Percentiles rank a stretch among this genome's conserved stretches.
phyloP scores from a whole-genome alignment of 2,888 invertebrate species.

The Nymphalis urticae region DNA sequence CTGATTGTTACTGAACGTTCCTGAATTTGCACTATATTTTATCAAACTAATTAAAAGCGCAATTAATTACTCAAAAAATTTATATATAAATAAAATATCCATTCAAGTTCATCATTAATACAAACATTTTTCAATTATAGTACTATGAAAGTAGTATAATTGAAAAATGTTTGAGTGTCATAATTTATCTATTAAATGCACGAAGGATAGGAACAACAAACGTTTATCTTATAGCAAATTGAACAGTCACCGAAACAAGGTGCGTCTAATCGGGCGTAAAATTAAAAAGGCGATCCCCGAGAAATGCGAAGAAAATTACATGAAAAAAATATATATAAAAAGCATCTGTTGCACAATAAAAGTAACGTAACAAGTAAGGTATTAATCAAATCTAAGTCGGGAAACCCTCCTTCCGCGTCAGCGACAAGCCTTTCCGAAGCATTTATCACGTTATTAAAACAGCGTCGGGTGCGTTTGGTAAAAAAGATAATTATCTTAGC shows the following conservation, averaged over 20 bases:
- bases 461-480: constrained; percentile 72
- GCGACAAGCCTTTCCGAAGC: constrained; percentile 78
- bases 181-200: constrained; percentile 25
- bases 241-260: constrained; percentile 53
- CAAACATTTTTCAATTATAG: too few species aligned
- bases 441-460: constrained; percentile 80
- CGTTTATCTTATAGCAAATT: constrained; percentile 33
- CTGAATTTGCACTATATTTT: too few species aligned
- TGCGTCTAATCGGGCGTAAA: constrained; percentile 66
- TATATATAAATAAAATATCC: too few species aligned
- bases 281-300: constrained; percentile 41
- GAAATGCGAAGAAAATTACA: constrained; percentile 56
- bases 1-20: too few species aligned
- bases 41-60: too few species aligned
- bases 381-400: constrained; percentile 62
- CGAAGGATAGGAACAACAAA: constrained; percentile 22
- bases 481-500: constrained; percentile 82
- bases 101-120: too few species aligned
- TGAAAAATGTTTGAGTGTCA: too few species aligned
- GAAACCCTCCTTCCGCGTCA: constrained; percentile 74
- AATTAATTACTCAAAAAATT: too few species aligned
- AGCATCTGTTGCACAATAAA: constrained; percentile 73
- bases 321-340: constrained; percentile 62
- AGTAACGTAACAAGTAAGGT: constrained; percentile 63
- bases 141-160: too few species aligned